phyloP scores from a whole-genome alignment of 2,888 invertebrate species.

The Amaurobius ferox region DNA sequence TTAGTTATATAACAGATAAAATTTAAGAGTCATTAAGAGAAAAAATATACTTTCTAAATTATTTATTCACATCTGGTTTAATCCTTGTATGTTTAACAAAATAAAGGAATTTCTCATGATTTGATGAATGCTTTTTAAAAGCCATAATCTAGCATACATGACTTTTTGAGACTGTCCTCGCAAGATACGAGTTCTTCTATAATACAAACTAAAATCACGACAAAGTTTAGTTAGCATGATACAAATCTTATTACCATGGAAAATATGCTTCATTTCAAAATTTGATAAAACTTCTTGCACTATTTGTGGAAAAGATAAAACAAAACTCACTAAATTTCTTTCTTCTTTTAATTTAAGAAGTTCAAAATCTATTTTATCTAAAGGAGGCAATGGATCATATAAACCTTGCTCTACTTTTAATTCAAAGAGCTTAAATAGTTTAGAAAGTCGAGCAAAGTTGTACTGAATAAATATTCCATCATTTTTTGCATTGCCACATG shows the following conservation, averaged over 20 bases:
- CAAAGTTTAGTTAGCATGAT: conserved; percentile 38
- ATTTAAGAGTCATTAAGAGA: too few species aligned
- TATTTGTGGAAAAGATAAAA: conserved; percentile 35
- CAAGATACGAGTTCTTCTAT: conserved; percentile 50
- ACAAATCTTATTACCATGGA: conserved; percentile 27
- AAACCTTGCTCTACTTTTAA: conserved; percentile 35
- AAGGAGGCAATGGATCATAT: conserved; percentile 18
- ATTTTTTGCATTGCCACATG: too few species aligned
- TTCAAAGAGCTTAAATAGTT: conserved; percentile 48
- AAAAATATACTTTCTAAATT: too few species aligned
- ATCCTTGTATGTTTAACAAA: conserved; percentile 43
- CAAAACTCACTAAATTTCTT: conserved; percentile 48
- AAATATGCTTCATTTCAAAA: conserved; percentile 1
- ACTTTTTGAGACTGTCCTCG: conserved; percentile 42
- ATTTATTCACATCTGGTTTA: conserved; percentile 62
- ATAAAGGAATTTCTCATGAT: conserved; percentile 37
- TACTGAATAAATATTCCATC: conserved; percentile 57
- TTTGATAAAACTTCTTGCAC: conserved; percentile 18
- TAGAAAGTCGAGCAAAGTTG: conserved; percentile 53
- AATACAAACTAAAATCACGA: conserved; percentile 41
- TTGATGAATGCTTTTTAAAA: conserved; percentile 46
- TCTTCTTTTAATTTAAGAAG: conserved; percentile 46
- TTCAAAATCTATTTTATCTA: conserved; percentile 37
- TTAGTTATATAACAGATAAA: too few species aligned
- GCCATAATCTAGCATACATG: conserved; percentile 53